A percentile compares a stretch with the other conserved stretches of the same genome.
These are phyloP conservation scores for Oscheius sp. DNA, from an alignment of 2,888 invertebrate species.

Conservation along the genomic window DNA sequence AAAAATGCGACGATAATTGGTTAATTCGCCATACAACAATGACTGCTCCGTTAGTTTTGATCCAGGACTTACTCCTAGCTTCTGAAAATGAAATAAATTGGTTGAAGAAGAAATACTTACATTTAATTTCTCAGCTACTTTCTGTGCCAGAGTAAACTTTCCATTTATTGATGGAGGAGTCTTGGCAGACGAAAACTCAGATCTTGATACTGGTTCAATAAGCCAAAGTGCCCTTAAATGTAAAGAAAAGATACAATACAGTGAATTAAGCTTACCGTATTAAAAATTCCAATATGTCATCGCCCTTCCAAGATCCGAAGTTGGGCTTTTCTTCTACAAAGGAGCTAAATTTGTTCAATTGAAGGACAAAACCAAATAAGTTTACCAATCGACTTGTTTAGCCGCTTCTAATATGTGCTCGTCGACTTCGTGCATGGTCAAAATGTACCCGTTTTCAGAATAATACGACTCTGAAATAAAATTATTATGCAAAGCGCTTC, in stretches of 20 bases:
- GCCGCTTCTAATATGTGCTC: conserved; percentile 22
- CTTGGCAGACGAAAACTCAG: conserved; percentile 28
- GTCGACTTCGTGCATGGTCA: conserved; percentile 25
- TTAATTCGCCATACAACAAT: conserved; percentile 37
- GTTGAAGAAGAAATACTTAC: no score
- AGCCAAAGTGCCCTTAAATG: conserved; percentile 39
- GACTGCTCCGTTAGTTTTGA: conserved; percentile 27
- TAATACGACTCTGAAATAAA: background rate
- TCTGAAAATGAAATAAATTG: conserved; percentile 31
- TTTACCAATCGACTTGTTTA: conserved; percentile 17
- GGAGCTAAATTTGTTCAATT: conserved; percentile 11
- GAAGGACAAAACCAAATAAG: background rate
- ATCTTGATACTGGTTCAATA: conserved; percentile 29
- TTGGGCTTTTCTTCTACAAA: conserved; percentile 12
- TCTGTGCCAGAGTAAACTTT: conserved; percentile 5
- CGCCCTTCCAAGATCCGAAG: background rate
- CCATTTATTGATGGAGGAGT: conserved; percentile 5
- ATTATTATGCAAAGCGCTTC: no score
- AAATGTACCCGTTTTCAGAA: no score
- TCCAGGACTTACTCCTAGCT: conserved; percentile 38
- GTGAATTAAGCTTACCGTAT: conserved; percentile 7
- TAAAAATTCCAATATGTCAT: conserved; percentile 19
- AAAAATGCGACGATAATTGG: conserved; percentile 15
- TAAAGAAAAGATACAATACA: background rate
- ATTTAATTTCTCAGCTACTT: conserved; percentile 12